Evolutionary conservation across 2,797 vertebrate genomes (phyloP).

Genomic region (Crypturellus tataupa): DNA sequence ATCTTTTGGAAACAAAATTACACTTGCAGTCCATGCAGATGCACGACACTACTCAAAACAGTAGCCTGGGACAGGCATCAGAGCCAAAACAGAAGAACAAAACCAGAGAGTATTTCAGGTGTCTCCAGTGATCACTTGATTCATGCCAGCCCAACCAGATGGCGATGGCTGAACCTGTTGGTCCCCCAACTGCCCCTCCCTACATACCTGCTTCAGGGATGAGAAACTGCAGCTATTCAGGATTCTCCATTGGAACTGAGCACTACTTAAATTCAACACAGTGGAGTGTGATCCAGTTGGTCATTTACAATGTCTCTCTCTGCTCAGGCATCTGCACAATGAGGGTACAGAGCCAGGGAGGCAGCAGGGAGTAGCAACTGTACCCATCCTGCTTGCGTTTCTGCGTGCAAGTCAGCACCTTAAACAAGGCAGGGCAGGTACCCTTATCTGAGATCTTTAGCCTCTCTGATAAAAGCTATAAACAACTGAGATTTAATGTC

Average conservation of each 20-base stretch:
- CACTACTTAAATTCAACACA: fast-evolving
- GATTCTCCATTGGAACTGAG: not conserved
- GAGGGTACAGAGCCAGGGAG: not conserved
- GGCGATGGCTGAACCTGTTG: not conserved
- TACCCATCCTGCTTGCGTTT: not conserved
- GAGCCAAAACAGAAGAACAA: not conserved
- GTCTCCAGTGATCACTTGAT: not conserved
- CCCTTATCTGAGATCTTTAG: not conserved
- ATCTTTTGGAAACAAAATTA: not conserved
- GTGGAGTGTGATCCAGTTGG: fast-evolving
- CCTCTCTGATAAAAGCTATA: not conserved
- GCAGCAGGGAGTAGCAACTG: not conserved
- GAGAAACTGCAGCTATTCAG: fast-evolving
- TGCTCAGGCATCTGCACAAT: fast-evolving
- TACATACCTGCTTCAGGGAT: not conserved
- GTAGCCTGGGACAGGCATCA: not conserved
- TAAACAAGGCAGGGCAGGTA: fast-evolving
- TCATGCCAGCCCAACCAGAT: not conserved
- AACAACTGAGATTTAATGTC: constrained; percentile 22
- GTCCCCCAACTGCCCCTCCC: no score
- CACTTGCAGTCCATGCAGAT: not conserved
- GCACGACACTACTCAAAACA: not conserved
- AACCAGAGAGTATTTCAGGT: not conserved
- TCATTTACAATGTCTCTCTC: not conserved
- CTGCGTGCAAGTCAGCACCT: fast-evolving